Percentiles rank a stretch among this genome's conserved stretches.
phyloP scores from a whole-genome alignment of 1,140 invertebrate species.

The Amyelois transitella region DNA sequence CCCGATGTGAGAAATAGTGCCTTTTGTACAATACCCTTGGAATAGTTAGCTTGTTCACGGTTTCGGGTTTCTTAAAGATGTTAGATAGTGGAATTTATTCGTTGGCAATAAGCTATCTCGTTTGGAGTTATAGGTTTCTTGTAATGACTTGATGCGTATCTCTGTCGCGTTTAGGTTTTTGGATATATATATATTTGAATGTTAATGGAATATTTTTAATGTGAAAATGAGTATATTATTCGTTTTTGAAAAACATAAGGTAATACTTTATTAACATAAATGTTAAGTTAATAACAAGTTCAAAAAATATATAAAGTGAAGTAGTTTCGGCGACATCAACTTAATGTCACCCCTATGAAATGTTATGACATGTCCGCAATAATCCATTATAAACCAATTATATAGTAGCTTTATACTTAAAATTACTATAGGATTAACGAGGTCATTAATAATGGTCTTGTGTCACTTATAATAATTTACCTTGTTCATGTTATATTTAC shows the following conservation, averaged over 20 bases:
- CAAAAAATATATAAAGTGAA: too few species aligned
- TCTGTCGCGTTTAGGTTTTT: not conserved
- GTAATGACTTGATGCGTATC: slow-evolving; percentile 41
- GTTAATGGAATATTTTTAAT: too few species aligned
- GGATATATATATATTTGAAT: too few species aligned
- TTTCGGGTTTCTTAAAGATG: slow-evolving; percentile 72
- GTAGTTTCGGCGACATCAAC: too few species aligned
- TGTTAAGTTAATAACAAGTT: too few species aligned
- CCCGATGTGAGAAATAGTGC: slow-evolving; percentile 73
- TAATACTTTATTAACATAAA: too few species aligned
- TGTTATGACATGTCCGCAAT: not conserved
- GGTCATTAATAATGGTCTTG: not conserved
- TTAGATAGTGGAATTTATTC: slow-evolving; percentile 67
- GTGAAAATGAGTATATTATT: too few species aligned
- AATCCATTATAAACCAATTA: not conserved
- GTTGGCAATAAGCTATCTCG: slow-evolving; percentile 66
- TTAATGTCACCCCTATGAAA: not conserved
- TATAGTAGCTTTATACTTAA: too few species aligned
- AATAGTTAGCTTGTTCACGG: slow-evolving; percentile 72
- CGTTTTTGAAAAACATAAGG: too few species aligned
- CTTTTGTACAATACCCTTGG: slow-evolving; percentile 71
- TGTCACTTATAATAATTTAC: not conserved
- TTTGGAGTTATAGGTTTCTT: slow-evolving; percentile 40
- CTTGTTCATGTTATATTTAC: not conserved
- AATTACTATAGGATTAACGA: too few species aligned